A percentile compares a stretch with the other conserved stretches of the same genome.
phyloP scores from a whole-genome alignment of 2,797 vertebrate species.

The Aselliscus stoliczkanus region DNA sequence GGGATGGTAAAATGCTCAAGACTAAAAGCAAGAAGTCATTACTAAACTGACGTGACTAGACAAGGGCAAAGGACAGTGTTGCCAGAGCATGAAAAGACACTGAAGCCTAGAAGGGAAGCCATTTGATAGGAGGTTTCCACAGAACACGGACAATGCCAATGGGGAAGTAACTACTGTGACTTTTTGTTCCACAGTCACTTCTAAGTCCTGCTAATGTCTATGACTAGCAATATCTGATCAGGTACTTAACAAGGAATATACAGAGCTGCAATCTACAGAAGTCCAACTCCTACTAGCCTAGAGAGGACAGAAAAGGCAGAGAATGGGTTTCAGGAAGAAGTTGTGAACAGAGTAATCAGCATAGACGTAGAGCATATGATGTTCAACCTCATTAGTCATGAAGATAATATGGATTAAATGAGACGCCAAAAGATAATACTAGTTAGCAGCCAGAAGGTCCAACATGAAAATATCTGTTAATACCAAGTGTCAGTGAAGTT shows the following conservation, averaged over 20 bases:
- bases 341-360: background rate
- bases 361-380: background rate
- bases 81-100: background rate
- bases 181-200: background rate
- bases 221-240: background rate
- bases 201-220: background rate
- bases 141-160: background rate
- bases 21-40: background rate
- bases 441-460: background rate
- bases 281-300: background rate
- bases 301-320: background rate
- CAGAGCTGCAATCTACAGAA: background rate
- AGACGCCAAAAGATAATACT: background rate
- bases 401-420: background rate
- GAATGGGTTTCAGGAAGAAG: background rate
- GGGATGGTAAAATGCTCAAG: background rate
- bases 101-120: background rate
- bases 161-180: background rate
- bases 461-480: background rate
- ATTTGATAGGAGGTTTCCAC: background rate
- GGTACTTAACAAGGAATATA: background rate
- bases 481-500: background rate
- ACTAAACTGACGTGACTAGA: background rate
- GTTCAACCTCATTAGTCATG: background rate
- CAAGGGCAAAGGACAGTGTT: background rate